Evolutionary conservation across 2,113 vertebrate genomes (phyloP), one percentile per base, ranked within the genome.

Genomic region (Eublepharis macularius): DNA sequence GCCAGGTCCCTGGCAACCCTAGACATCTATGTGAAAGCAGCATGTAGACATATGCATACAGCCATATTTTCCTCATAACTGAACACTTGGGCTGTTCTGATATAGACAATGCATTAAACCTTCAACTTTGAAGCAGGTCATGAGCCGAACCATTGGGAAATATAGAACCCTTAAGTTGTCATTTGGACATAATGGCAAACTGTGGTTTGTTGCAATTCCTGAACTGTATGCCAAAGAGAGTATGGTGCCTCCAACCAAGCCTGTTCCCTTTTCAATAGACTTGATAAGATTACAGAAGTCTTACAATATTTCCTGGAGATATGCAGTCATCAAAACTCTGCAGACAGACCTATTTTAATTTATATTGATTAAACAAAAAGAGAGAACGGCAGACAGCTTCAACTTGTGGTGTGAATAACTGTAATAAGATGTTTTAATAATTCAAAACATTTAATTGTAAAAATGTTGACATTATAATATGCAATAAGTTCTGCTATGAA

Each of bases 401-500:
- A 60, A 74, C 45, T 43, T 45, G 43, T 75, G 14, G 69, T 63
- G 68, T 45, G 47, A 63, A n/a, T 19, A 19, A 10, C 32, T 80
- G 32, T 74, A 65, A 66, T 78, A 51, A 72, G 21, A 70, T 34
- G 41, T 69, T 81, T 88, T 81, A 83, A 85, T 81, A 77, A 88
- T 81, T 76, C 68, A 82, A 68, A 70, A 65, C 70, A 54, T 47
- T 79, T 83, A 87, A 87, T 83, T 87, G 66, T 72, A 83, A 78
- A n/a, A 77, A 73, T 32, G 51, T 47, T 78, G 51, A 63, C 86
- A 63, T 41, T 83, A 60, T 34, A 73, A 54, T 80, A 74, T 80
- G 66, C 49, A 66, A 80, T 26, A 36, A 29, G 10, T 72, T 72
- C 41, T 85, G 66, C 76, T 79, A 65, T 87, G 78, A 78, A 83